Evolutionary conservation across 2,888 invertebrate genomes (phyloP).

Genomic region (Ichneumoninae sp.): DNA sequence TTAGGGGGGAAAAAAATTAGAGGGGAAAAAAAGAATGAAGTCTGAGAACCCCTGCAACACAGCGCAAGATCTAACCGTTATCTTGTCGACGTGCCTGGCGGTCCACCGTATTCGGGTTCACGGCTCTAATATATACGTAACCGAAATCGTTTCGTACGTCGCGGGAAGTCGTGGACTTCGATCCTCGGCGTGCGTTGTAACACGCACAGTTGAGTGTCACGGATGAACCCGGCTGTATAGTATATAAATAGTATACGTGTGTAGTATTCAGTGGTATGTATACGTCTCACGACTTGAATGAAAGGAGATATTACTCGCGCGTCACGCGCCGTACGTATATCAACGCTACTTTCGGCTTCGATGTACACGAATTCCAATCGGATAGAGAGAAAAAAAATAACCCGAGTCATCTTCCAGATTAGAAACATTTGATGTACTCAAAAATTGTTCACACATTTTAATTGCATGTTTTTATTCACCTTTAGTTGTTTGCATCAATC

Average conservation of each 20-base stretch:
- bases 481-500: not conserved
- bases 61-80: conserved; percentile 66
- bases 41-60: conserved; percentile 64
- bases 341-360: conserved; percentile 15
- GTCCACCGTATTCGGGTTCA: conserved; percentile 65
- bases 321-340: conserved; percentile 51
- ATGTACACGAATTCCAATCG: conserved; percentile 13
- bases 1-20: not conserved
- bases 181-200: conserved; percentile 50
- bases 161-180: conserved; percentile 68
- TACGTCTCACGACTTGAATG: conserved; percentile 59
- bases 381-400: not conserved
- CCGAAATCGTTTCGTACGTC: conserved; percentile 52
- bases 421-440: not conserved
- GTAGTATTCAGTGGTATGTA: conserved; percentile 39
- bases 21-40: not conserved
- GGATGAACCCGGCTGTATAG: conserved; percentile 37
- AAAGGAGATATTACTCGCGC: conserved; percentile 58
- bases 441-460: not conserved
- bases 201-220: conserved; percentile 43
- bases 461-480: not conserved
- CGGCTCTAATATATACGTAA: conserved; percentile 63
- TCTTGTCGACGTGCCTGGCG: conserved; percentile 62
- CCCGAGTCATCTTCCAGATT: conserved; percentile 21
- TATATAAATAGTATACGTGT: conserved; percentile 40